Conservation (phyloP, 2,888 invertebrate species). For the Thelaira solivaga region DNA sequence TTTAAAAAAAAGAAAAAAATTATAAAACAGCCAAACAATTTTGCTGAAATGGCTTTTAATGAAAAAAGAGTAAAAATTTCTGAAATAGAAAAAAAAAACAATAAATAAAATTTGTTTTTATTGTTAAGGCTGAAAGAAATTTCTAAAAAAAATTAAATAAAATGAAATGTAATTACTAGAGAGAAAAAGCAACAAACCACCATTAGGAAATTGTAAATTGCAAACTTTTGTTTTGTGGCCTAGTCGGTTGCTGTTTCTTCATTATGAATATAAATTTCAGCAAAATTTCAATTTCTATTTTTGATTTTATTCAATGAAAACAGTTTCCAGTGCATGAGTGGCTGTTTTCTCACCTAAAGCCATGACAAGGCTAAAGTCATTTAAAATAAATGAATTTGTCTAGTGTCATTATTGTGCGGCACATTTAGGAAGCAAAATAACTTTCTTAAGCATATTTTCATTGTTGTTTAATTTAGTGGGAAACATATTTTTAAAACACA, state of each 20-base stretch:
- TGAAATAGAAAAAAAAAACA: background rate
- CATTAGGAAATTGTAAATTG: background rate
- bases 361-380: slow-evolving; percentile 29
- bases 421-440: background rate
- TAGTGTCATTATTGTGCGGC: slow-evolving; percentile 2
- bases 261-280: background rate
- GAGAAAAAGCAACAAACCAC: no score
- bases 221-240: background rate
- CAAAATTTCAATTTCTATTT: background rate
- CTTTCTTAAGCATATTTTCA: background rate
- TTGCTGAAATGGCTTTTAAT: background rate
- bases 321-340: slow-evolving; percentile 13
- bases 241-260: background rate
- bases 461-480: slow-evolving; percentile 15
- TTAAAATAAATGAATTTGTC: slow-evolving; percentile 33
- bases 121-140: no score
- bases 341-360: background rate
- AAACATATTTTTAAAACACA: no score
- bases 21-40: no score
- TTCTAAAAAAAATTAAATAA: no score
- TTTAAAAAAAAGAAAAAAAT: slow-evolving; percentile 8
- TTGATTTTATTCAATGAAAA: background rate
- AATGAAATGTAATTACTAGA: no score
- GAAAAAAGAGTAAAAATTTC: background rate
- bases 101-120: no score